Base-by-base conservation (phyloP, 2,797 vertebrate genomes). In the Bothrops alternatus region DNA sequence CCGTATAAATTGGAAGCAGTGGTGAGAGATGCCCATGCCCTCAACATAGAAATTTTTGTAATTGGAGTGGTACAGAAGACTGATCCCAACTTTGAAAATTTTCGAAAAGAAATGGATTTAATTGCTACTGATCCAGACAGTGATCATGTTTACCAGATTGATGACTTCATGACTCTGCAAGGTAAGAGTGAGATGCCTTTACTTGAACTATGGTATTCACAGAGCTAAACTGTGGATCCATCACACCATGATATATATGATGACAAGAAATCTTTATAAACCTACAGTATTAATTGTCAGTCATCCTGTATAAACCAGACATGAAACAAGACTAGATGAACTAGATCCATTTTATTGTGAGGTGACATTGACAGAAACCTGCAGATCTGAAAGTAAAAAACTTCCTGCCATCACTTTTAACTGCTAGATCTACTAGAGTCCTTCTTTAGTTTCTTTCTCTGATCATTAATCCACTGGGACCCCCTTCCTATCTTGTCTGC, bases 51-150 rank as follows among this genome's bases (percentile, higher is more conserved):
- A 96, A 95, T 98, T 87, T 98, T 98, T 85, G 98, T 98, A 25
- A 97, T 98, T 7, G 99, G 98, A 1, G 98, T 99, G 2, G 91
- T 97, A 93, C 98, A 98, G 91, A 97, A 90, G 86, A 97, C 94
- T 0, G 98, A 98, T 50, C 97, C 95, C 23, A 96, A 98, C 42
- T 98, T 97, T 11, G 12, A 94, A 0, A 95, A 97, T 65, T 98
- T 99, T 94, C 95, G 95, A 91, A 96, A 94, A n/a, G 98, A 98
- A 97, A 98, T 99, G 97, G 97, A 97, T 20, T 96, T 97, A 8
- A 98, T 99, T 6, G 98, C 98, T 60, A 98, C 98, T 0, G 98
- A 98, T 69, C 98, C 98, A 1, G 97, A 98, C 85, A 96, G 96
- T 28, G 97, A 98, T 11, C 98, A 99, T 0, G 94, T 99, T 91